phyloP scores from a whole-genome alignment of 2,113 vertebrate species.

The Microcebus jonahi region DNA sequence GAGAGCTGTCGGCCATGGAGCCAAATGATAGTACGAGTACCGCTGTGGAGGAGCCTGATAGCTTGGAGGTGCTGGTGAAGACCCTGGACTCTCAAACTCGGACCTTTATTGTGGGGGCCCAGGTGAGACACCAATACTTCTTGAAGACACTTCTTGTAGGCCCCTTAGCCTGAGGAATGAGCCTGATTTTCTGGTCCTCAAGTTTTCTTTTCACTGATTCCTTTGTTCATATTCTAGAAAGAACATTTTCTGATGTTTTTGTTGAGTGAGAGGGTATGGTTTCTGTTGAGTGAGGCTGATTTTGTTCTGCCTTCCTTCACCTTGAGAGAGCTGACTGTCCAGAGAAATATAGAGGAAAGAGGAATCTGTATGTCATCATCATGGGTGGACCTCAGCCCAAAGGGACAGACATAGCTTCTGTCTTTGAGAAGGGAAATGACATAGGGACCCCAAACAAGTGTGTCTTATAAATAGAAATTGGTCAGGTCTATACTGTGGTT shows the following conservation, averaged over 20 bases:
- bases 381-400: background rate
- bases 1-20: constrained; percentile 70
- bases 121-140: constrained; percentile 85
- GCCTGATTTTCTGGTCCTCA: background rate
- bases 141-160: background rate
- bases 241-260: background rate
- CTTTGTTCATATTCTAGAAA: background rate
- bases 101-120: constrained; percentile 91
- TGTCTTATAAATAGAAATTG: background rate
- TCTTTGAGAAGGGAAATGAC: constrained; percentile 12
- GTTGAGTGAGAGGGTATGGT: background rate
- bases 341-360: background rate
- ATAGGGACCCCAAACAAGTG: background rate
- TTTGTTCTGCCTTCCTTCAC: background rate
- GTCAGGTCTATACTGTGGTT: background rate
- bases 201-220: background rate
- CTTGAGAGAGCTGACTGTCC: background rate
- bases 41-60: constrained; percentile 88
- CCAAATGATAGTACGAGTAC: constrained; percentile 44
- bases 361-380: background rate
- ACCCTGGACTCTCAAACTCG: constrained; percentile 95
- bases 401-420: background rate
- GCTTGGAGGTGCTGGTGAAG: constrained; percentile 93
- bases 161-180: background rate
- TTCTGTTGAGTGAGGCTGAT: background rate